These are phyloP conservation scores for Pemphigus obesinymphae DNA, from an alignment of 1,140 invertebrate genomes.

Conservation along the genomic window DNA sequence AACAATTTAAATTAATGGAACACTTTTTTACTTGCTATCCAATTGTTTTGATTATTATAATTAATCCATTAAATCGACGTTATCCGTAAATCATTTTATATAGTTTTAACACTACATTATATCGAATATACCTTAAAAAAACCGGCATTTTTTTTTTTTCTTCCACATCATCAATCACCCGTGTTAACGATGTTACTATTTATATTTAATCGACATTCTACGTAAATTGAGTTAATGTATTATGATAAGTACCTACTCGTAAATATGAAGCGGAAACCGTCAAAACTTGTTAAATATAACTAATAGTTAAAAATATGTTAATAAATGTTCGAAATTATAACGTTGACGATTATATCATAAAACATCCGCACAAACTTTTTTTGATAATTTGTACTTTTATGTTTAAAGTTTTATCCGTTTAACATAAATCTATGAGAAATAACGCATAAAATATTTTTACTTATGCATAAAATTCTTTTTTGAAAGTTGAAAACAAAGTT, in stretches of 20 bases:
- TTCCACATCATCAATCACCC: conserved; percentile 2
- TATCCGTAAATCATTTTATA: background rate
- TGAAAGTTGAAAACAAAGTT: background rate
- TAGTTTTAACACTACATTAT: background rate
- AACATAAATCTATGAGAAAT: background rate
- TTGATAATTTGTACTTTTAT: background rate
- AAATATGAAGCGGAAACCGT: background rate
- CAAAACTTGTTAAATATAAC: background rate
- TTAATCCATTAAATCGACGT: background rate
- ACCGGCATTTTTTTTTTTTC: background rate
- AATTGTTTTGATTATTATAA: background rate
- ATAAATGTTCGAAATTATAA: background rate
- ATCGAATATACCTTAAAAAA: background rate
- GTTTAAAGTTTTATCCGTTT: background rate
- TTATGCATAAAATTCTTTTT: background rate
- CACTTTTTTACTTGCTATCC: background rate
- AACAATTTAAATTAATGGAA: conserved; percentile 10
- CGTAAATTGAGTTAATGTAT: background rate
- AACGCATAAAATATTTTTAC: background rate
- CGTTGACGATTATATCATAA: background rate
- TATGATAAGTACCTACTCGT: background rate
- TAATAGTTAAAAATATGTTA: background rate
- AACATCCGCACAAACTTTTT: background rate
- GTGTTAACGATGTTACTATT: background rate
- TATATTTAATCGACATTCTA: conserved; percentile 7